Base-by-base conservation (phyloP, 2,797 vertebrate genomes). In the Phrynocephalus forsythii region DNA sequence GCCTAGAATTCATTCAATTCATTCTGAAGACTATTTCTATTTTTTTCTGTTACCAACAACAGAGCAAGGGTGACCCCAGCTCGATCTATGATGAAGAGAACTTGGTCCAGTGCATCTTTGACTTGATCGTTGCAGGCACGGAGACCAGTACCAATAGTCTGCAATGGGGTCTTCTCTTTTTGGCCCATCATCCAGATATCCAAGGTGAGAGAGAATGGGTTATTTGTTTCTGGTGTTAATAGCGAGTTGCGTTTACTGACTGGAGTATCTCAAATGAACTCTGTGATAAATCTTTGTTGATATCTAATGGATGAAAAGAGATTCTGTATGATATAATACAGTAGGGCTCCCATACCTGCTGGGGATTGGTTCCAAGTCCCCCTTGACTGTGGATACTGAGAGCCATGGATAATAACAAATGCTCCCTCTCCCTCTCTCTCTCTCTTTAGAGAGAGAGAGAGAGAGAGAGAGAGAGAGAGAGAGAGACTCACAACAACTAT, bases 61-160 rank as follows among this genome's bases (percentile, higher is more conserved):
- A 94, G 94, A 88, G 79, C 38, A 89, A 91, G 79, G 87, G 67
- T 87, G 86, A 88, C 38, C 6, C 86, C 60, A 48, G 5, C 69
- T 0, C 90, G 66, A 93, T 92, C 79, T 94, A 90, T 0, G 6
- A 93, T 84, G 91, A 94, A 79, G 72, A 28, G 76, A 93, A 95
- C 81, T 77, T 94, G 91, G 56, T 33, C 0, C 94, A 94, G 88
- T 13, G 4, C 78, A 0, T 87, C 80, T 0, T 0, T 24, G 92
- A 95, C 71, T 87, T 94, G 28, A 79, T 93, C 22, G 0, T 91
- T 52, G 92, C 93, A 84, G 91, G 92, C 9, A 92, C 73, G 7
- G 83, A 78, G 10, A 77, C 73, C 5, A 24, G 38, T 6, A 2
- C 28, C 60, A 24, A 2, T 73, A 82, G 38, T 13, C 60, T 85